Conservation (phyloP, 2,888 invertebrate genomes). For the Napeogenes sylphis region DNA sequence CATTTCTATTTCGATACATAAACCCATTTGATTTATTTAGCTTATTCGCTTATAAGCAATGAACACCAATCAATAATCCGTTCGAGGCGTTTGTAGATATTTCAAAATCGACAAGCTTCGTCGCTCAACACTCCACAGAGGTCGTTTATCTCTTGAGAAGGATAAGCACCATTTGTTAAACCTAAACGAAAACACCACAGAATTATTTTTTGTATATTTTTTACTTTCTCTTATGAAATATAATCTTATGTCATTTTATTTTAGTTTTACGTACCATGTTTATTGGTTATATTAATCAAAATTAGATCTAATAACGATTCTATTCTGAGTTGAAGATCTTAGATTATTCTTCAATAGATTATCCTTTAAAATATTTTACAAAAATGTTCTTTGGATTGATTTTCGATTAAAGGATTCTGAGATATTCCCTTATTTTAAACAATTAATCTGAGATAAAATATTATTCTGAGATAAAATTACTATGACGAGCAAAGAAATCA, state of each 20-base stretch:
- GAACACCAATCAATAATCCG: slow-evolving; percentile 19
- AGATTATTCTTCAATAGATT: too few relatives aligned
- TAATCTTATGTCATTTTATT: background rate
- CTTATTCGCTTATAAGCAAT: slow-evolving; percentile 8
- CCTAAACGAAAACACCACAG: slow-evolving; percentile 41
- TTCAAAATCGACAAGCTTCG: slow-evolving; percentile 54
- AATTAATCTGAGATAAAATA: too few relatives aligned
- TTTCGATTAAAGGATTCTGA: too few relatives aligned
- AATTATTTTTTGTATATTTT: slow-evolving; percentile 30
- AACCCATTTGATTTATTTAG: slow-evolving; percentile 3
- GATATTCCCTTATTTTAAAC: too few relatives aligned
- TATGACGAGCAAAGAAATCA: too few relatives aligned
- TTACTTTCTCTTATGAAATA: slow-evolving; percentile 19
- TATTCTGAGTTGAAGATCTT: too few relatives aligned
- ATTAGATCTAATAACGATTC: too few relatives aligned
- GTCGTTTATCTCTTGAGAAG: slow-evolving; percentile 55
- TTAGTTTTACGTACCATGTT: background rate
- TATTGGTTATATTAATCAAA: too few relatives aligned
- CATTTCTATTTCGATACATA: background rate
- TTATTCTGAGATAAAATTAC: too few relatives aligned
- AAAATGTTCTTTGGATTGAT: too few relatives aligned
- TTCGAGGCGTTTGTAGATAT: slow-evolving; percentile 33
- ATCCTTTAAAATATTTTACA: too few relatives aligned
- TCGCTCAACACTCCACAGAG: slow-evolving; percentile 56
- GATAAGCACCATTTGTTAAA: slow-evolving; percentile 61